These are phyloP conservation scores for Luidia sarsii DNA, from an alignment of 53 echinoderm and acorn worm genomes.

Conservation along the genomic window DNA sequence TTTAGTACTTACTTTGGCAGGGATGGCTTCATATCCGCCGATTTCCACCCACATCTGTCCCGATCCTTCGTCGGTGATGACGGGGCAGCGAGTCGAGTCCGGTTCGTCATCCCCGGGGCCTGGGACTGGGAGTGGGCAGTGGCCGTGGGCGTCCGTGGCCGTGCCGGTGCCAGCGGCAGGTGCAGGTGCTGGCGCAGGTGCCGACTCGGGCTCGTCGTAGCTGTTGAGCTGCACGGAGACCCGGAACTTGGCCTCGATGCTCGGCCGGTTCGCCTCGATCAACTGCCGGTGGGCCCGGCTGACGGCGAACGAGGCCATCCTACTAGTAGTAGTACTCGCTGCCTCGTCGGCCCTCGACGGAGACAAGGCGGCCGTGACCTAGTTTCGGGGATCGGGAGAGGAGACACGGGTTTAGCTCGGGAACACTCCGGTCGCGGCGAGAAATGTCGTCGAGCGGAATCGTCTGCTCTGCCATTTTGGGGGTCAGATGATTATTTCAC, in stretches of 20 bases:
- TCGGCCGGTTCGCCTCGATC: slow-evolving; percentile 21
- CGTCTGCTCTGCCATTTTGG: no score
- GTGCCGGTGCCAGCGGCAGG: no score
- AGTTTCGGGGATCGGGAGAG: no score
- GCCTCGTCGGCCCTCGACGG: no score
- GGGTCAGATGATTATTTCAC: no score
- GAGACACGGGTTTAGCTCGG: no score
- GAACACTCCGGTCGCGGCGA: no score
- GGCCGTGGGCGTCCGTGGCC: no score
- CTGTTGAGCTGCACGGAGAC: slow-evolving; percentile 39
- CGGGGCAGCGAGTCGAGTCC: background rate
- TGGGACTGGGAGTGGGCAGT: no score
- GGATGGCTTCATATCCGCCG: background rate
- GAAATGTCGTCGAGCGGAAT: no score
- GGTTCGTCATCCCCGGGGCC: background rate
- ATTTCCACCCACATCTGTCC: slow-evolving; percentile 45
- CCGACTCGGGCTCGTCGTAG: background rate
- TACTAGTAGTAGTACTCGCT: no score
- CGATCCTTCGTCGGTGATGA: background rate
- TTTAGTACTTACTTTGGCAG: slow-evolving; percentile 38
- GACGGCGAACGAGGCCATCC: slow-evolving; percentile 42
- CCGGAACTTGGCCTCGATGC: slow-evolving; percentile 46
- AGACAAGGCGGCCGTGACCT: no score
- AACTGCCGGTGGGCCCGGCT: slow-evolving; percentile 30
- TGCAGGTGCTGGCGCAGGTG: background rate